Conservation (phyloP, 2,888 invertebrate species). For the Alloscopus bannaensis region DNA sequence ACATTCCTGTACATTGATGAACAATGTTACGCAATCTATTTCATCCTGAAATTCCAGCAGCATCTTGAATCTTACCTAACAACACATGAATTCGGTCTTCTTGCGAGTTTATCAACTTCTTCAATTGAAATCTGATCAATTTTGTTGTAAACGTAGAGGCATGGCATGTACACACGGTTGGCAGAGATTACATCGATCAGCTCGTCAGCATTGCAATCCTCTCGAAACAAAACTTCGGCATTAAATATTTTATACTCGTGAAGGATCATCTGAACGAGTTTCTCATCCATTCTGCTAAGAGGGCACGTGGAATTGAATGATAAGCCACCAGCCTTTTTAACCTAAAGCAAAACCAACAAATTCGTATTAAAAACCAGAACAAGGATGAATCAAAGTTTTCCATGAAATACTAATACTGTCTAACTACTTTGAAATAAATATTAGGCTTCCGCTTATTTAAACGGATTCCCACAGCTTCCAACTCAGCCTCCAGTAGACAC, state of each 20-base stretch:
- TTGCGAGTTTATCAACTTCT: slow-evolving; percentile 96
- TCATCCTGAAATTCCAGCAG: background rate
- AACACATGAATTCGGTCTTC: slow-evolving; percentile 90
- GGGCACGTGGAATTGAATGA: slow-evolving; percentile 98
- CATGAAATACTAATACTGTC: too few species aligned
- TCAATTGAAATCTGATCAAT: slow-evolving; percentile 98
- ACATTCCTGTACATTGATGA: too few species aligned
- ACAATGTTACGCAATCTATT: slow-evolving; percentile 63
- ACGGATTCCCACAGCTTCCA: slow-evolving; percentile 98
- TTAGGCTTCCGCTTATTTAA: slow-evolving; percentile 97
- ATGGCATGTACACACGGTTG: slow-evolving; percentile 96
- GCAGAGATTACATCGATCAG: slow-evolving; percentile 98
- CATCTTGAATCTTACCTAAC: slow-evolving; percentile 83
- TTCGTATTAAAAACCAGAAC: slow-evolving; percentile 18
- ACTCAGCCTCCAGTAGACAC: slow-evolving; percentile 91
- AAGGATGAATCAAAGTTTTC: too few species aligned
- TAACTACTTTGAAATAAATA: slow-evolving; percentile 95
- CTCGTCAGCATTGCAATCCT: slow-evolving; percentile 96
- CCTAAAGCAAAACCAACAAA: slow-evolving; percentile 76
- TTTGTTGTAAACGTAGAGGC: slow-evolving; percentile 99
- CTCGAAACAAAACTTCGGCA: slow-evolving; percentile 89
- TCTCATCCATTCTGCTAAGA: slow-evolving; percentile 94
- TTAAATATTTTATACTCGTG: slow-evolving; percentile 99
- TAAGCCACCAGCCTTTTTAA: slow-evolving; percentile 96
- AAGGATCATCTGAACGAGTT: slow-evolving; percentile 97